Conservation (phyloP, 2,113 vertebrate genomes). For the Bubo scandiacus region DNA sequence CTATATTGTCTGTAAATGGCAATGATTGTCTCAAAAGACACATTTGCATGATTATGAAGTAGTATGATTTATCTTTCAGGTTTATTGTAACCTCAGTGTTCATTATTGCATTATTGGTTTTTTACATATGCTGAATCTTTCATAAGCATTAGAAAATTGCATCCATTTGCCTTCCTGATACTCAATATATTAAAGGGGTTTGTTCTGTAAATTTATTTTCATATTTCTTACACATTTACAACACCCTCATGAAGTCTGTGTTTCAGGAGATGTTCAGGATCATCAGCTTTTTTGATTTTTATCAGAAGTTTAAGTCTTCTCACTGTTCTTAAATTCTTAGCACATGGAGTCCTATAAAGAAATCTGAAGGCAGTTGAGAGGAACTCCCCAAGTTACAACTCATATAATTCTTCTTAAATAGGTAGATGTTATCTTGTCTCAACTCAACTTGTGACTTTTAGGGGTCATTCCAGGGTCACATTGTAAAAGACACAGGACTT, state of each 20-base stretch:
- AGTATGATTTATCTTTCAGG: constrained; percentile 27
- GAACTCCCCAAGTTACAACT: not conserved
- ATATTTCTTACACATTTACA: not conserved
- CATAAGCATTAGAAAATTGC: not conserved
- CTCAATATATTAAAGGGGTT: not conserved
- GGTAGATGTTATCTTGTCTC: not conserved
- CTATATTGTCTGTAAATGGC: constrained; percentile 71
- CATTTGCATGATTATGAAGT: constrained; percentile 40
- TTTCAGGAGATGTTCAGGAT: not conserved
- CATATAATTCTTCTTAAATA: not conserved
- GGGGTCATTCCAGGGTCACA: not conserved
- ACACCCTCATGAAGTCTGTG: not conserved
- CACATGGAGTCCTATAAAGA: not conserved
- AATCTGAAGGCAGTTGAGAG: not conserved
- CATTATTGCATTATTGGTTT: not conserved
- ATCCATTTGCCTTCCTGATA: not conserved
- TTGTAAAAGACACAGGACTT: not conserved
- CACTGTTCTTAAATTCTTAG: not conserved
- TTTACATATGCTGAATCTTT: not conserved
- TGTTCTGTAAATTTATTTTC: not conserved
- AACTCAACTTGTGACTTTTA: not conserved
- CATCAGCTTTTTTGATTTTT: not conserved
- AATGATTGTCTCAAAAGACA: constrained; percentile 62
- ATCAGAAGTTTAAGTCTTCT: not conserved
- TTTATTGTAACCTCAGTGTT: constrained; percentile 22